Evolutionary conservation across 2,797 vertebrate genomes (phyloP).

Genomic region (Hippopotamyrus pictus): DNA sequence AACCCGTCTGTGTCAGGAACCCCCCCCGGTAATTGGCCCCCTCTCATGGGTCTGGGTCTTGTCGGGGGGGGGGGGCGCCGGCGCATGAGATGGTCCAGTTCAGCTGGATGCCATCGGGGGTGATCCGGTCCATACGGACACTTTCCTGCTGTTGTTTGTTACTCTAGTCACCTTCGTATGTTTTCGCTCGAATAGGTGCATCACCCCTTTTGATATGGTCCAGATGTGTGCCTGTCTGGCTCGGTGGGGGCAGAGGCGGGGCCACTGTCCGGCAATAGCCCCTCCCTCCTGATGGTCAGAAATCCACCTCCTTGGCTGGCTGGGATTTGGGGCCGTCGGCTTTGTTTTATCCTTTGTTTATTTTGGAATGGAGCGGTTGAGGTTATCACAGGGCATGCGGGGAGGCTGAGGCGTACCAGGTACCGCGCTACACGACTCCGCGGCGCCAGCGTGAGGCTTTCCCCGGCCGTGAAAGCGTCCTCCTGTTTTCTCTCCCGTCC

Average conservation of each 20-base stretch:
- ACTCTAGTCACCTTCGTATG: background rate
- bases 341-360: background rate
- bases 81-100: background rate
- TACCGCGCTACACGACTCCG: background rate
- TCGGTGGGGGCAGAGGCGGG: background rate
- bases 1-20: background rate
- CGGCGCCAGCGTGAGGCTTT: background rate
- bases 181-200: background rate
- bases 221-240: background rate
- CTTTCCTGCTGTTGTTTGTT: background rate
- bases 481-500: background rate
- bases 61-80: background rate
- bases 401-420: background rate
- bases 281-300: background rate
- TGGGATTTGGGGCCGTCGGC: background rate
- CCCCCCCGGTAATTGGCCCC: background rate
- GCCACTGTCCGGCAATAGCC: background rate
- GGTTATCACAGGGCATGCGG: background rate
- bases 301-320: background rate
- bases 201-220: background rate
- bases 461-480: background rate
- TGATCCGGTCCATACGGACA: background rate
- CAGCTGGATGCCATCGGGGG: background rate
- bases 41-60: background rate
- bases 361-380: background rate